Base-by-base conservation (phyloP, 2,888 invertebrate genomes). In the Nowickia ferox region DNA sequence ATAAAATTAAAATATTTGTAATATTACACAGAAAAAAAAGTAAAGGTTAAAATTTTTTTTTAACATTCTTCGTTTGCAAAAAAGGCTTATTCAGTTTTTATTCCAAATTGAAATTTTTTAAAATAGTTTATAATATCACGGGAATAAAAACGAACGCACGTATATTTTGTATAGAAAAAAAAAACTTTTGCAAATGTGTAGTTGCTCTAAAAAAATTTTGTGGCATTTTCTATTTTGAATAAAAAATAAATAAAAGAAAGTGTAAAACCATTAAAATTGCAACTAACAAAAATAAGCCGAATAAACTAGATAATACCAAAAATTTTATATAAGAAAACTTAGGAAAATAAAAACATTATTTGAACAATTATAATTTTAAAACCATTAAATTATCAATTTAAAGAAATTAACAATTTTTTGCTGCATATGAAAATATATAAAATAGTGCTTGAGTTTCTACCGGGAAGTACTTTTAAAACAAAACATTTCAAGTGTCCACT, bases 1-100 rank as follows among this genome's bases (percentile, higher is more conserved):
- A 77, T 11, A 48, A 17, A 66, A 53, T 40, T 68, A 69, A 51
- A 63, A 13, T 44, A 53, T 57, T 74, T 74, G 46, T 13, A 53
- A 30, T 38, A 10, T 61, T 30, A 30, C 30, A 30, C 30, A 44
- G 76, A 75, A 61, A 55, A 3, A 51, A 68, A 61, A 75, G 38
- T 76, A 84, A 84, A 69, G 78, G 75, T 30, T 53, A 55, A 63
- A 66, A 57, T 13, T 44, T 55, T 63, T 42, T 30, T 15, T 48
- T 44, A 69, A 0, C 11, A 51, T 46, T 13, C 71, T 79, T 82
- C 74, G 78, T 87, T 88, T 79, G 76, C 82, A 82, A 84, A 76
- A 82, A 55, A 88, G 82, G 84, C 87, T 87, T 88, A 88, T 88
- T 88, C 65, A 87, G 87, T 87, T 86, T 87, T 87, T 76, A 68